Evolutionary conservation across 2,113 vertebrate species (phyloP).

Genomic region (Ifrita kowaldi): DNA sequence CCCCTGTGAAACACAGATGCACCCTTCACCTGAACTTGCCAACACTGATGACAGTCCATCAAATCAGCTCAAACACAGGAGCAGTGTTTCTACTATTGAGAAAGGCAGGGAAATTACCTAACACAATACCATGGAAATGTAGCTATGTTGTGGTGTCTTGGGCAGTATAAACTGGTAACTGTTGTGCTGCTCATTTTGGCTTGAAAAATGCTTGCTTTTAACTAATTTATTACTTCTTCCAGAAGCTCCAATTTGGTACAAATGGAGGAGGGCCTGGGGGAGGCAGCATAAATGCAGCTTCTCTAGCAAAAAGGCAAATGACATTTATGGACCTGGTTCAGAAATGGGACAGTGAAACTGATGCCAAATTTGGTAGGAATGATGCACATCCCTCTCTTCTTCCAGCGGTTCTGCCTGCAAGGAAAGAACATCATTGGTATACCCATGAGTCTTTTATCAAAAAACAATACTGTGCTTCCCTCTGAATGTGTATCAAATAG

Average conservation of each 20-base stretch:
- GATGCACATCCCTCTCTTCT: slow-evolving; percentile 89
- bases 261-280: not conserved
- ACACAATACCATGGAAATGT: not conserved
- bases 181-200: not conserved
- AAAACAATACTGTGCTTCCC: not conserved
- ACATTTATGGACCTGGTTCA: slow-evolving; percentile 86
- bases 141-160: not conserved
- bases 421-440: not conserved
- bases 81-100: not conserved
- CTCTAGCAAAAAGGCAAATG: not conserved
- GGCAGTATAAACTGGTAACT: not conserved
- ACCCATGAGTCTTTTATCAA: not conserved
- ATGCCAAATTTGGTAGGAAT: slow-evolving; percentile 95
- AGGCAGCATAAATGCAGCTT: not conserved
- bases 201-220: not conserved
- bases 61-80: not conserved
- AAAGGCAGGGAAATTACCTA: not conserved
- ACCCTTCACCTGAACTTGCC: not conserved
- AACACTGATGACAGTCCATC: not conserved
- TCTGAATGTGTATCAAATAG: not conserved
- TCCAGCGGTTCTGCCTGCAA: slow-evolving; percentile 91
- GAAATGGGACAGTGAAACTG: slow-evolving; percentile 83
- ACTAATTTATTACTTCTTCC: not conserved
- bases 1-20: not conserved
- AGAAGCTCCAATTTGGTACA: not conserved